Base-by-base conservation (phyloP, 2,888 invertebrate species). In the Yponomeuta cagnagella region DNA sequence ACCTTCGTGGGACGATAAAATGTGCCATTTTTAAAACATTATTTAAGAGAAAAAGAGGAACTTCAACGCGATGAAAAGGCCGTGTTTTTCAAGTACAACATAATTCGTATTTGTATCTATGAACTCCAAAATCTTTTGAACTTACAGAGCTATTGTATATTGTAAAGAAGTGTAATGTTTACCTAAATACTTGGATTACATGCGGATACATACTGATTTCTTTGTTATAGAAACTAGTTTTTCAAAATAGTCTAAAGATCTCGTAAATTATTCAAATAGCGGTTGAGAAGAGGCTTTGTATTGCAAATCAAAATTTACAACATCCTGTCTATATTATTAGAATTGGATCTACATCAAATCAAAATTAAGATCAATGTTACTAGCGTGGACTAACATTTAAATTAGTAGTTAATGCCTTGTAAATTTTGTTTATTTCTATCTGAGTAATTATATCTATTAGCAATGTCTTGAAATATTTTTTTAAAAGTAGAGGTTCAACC, bases 301-400 rank as follows among this genome's bases (percentile, higher is more conserved):
- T 58, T 15, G 52, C 52, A 58, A 58, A 58, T 58, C 15, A 15
- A 58, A 58, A 58, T 58, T 58, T 58, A 58, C 52, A 15, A 58
- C 52, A 58, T 58, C 52, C 52, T 58, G 52, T 58, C 52, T 15
- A 15, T 58, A 58, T 58, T 58, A 43, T 43, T 58, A 15, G 52
- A 58, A 58, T 58, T 58, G 3, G 52, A 58, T 58, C 52, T 58
- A 58, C 52, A 58, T 58, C 52, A 58, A 58, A 58, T 58, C 52
- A 58, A 58, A 58, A 58, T 58, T 58, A 58, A 58, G 52, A 58
- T 58, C 52, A 58, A 58, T 58, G 52, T 58, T 58, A 58, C 15
- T 15, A 15, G 52, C 52, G 12, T 58, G 52, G 10, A 52, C 6
- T 15, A 3, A 58, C 52, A 58, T 58, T 58, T 58, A 58, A 58